phyloP scores from a whole-genome alignment of 2,888 invertebrate genomes.

The Diadromus collaris region DNA sequence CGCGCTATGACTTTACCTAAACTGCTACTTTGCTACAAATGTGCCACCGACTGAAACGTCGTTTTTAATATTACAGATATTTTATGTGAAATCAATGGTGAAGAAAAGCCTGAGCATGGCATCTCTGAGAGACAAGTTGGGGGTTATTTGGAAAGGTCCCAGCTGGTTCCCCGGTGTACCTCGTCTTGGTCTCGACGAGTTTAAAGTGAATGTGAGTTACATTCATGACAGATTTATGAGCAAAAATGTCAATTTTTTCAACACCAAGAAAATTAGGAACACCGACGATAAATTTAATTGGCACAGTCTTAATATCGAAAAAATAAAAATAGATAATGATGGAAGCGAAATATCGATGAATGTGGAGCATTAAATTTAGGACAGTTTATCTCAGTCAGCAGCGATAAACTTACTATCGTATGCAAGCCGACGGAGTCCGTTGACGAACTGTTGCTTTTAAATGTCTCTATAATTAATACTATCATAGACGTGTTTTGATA shows the following conservation, averaged over 20 bases:
- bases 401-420: conserved; percentile 14
- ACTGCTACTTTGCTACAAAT: neutral
- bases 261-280: neutral
- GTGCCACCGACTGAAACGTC: neutral
- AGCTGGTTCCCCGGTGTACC: conserved; percentile 93
- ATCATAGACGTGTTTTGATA: conserved; percentile 21
- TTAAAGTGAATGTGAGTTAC: conserved; percentile 88
- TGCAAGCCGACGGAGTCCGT: neutral
- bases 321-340: neutral
- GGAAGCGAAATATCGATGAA: neutral
- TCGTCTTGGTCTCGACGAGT: conserved; percentile 88
- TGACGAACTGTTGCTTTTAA: conserved; percentile 2
- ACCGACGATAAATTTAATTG: neutral
- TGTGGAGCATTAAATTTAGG: neutral
- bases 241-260: neutral
- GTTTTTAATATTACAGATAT: conserved; percentile 83
- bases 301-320: neutral
- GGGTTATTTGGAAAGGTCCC: conserved; percentile 90
- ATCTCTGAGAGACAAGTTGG: conserved; percentile 84
- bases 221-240: neutral
- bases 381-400: conserved; percentile 14
- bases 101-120: conserved; percentile 83
- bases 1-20: neutral
- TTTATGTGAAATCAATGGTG: conserved; percentile 87
- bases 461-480: conserved; percentile 41